Evolutionary conservation across 2,888 invertebrate genomes (phyloP).

Genomic region (Synanthedon tipuliformis): DNA sequence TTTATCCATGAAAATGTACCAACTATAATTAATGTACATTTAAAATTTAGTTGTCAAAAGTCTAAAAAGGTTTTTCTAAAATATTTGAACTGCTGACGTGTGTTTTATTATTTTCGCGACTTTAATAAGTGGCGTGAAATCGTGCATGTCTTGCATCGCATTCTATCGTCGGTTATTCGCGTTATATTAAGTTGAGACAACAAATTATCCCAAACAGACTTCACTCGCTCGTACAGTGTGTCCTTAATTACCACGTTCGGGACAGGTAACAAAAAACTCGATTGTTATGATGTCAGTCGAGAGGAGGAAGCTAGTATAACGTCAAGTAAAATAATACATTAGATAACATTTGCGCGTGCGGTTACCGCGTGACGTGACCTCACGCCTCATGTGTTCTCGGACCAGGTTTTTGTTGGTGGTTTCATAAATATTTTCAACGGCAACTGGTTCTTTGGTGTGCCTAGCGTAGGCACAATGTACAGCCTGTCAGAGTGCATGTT

Average conservation of each 20-base stretch:
- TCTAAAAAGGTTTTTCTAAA: no score
- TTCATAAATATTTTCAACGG: slow-evolving; percentile 2
- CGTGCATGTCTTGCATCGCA: no score
- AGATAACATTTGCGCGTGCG: slow-evolving; percentile 23
- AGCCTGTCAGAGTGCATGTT: neutral
- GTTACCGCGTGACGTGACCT: slow-evolving; percentile 24
- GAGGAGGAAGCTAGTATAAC: slow-evolving; percentile 37
- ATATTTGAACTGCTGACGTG: no score
- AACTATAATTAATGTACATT: no score
- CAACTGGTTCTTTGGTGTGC: slow-evolving; percentile 1
- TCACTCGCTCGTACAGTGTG: no score
- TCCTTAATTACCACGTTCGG: neutral
- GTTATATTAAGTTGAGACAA: no score
- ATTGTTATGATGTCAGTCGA: slow-evolving; percentile 27
- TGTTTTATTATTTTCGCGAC: no score
- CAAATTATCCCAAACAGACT: no score
- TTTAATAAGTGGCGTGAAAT: no score
- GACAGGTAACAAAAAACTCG: slow-evolving; percentile 9
- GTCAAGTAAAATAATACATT: slow-evolving; percentile 31
- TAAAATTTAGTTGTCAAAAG: no score
- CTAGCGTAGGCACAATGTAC: neutral
- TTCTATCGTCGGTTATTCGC: no score
- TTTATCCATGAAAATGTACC: no score
- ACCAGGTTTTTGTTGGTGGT: slow-evolving; percentile 8
- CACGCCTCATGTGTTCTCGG: slow-evolving; percentile 13